Percentiles rank a stretch among this genome's conserved stretches.
Evolutionary conservation across 2,888 invertebrate genomes (phyloP).

Genomic region (Slavum lentiscoides): DNA sequence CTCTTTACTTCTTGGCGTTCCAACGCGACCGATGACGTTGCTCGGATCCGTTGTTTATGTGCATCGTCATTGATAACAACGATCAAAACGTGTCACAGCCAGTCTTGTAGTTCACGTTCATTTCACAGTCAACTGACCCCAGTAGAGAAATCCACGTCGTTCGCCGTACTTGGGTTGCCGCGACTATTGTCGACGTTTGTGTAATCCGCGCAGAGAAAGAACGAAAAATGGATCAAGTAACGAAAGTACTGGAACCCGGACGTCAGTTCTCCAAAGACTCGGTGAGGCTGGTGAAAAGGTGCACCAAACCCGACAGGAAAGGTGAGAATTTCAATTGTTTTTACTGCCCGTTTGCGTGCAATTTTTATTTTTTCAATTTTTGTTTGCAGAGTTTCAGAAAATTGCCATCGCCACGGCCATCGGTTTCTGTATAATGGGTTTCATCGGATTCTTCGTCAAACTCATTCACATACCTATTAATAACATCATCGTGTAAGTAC

Average conservation of each 20-base stretch:
- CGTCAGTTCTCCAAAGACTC: conserved; percentile 98
- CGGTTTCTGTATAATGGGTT: conserved; percentile 99
- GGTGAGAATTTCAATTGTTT: conserved; percentile 63
- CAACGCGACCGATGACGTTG: conserved; percentile 45
- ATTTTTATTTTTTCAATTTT: conserved; percentile 53
- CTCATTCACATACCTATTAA: conserved; percentile 99
- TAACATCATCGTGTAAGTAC: conserved; percentile 88
- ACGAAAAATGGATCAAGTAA: conserved; percentile 90
- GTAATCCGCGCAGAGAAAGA: background rate
- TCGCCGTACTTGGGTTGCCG: background rate
- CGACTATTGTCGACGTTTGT: background rate
- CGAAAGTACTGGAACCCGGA: conserved; percentile 90
- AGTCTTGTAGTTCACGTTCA: conserved; percentile 34
- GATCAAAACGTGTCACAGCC: conserved; percentile 47
- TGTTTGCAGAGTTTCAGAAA: conserved; percentile 92
- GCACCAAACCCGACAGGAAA: conserved; percentile 99
- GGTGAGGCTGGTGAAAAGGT: conserved; percentile 94
- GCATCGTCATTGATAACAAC: conserved; percentile 33
- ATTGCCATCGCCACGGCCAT: conserved; percentile 99
- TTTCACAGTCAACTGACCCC: background rate
- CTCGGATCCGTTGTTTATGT: conserved; percentile 24
- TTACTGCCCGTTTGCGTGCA: background rate
- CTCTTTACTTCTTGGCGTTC: background rate
- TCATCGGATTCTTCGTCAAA: conserved; percentile 99
- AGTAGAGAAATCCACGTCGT: background rate